These are phyloP conservation scores for Pyrocoelia pectoralis DNA, from an alignment of 2,888 invertebrate genomes.

Conservation along the genomic window DNA sequence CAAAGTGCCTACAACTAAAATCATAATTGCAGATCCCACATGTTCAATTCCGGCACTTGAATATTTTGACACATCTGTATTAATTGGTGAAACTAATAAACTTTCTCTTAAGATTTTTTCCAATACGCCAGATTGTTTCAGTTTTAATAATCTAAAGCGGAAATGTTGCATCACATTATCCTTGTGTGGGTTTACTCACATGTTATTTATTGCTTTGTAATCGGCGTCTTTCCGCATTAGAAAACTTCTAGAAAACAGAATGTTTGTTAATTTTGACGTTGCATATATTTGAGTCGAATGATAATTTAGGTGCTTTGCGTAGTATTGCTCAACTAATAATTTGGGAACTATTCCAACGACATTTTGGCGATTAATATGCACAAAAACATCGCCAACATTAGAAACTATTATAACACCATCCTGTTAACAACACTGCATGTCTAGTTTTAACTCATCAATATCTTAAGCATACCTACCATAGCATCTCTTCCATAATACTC, in stretches of 20 bases:
- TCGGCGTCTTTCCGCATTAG: constrained; percentile 36
- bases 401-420: constrained; percentile 20
- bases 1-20: constrained; percentile 45
- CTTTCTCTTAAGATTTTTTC: constrained; percentile 29
- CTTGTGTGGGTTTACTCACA: constrained; percentile 33
- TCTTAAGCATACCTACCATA: not conserved
- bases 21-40: constrained; percentile 48
- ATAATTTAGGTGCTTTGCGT: constrained; percentile 36
- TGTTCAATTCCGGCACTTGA: constrained; percentile 52
- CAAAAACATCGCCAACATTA: constrained; percentile 41
- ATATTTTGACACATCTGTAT: constrained; percentile 42
- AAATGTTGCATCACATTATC: not conserved
- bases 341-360: constrained; percentile 46
- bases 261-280: constrained; percentile 36
- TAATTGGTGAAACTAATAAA: constrained; percentile 22
- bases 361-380: constrained; percentile 40
- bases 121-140: constrained; percentile 33
- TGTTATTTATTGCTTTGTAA: constrained; percentile 42
- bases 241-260: constrained; percentile 21
- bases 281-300: constrained; percentile 26
- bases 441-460: not conserved
- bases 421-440: constrained; percentile 14
- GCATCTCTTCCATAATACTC: not conserved
- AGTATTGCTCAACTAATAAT: constrained; percentile 41
- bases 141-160: constrained; percentile 11